These are phyloP conservation scores for Coluber constrictor DNA, from an alignment of 2,797 vertebrate genomes.

Conservation along the genomic window DNA sequence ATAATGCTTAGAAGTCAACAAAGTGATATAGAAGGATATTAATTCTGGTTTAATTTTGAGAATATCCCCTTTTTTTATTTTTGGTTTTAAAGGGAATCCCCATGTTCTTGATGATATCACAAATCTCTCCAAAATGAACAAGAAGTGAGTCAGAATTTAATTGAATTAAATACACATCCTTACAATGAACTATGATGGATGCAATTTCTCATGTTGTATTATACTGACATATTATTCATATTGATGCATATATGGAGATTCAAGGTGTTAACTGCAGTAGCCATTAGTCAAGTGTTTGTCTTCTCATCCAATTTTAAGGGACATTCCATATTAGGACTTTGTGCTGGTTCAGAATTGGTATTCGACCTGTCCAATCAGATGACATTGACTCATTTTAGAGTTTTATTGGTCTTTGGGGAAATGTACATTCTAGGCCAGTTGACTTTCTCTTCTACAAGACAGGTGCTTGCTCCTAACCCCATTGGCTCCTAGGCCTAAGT, in stretches of 20 bases:
- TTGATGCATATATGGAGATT: background rate
- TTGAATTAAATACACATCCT: background rate
- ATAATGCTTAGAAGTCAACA: background rate
- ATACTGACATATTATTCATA: background rate
- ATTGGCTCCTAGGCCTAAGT: background rate
- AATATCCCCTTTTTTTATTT: background rate
- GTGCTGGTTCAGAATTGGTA: background rate
- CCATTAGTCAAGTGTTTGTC: background rate
- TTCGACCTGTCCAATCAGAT: background rate
- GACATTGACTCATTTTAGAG: background rate
- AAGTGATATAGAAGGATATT: background rate
- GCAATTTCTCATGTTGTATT: background rate
- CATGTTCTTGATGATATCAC: background rate
- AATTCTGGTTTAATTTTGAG: background rate
- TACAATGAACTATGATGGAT: background rate
- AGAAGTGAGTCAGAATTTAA: background rate
- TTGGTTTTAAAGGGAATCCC: background rate
- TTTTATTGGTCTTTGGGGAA: background rate
- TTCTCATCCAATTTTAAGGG: background rate
- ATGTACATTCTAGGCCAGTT: background rate
- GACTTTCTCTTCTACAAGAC: background rate
- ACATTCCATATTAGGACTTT: background rate
- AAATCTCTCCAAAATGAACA: background rate
- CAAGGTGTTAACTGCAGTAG: background rate
- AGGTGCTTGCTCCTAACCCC: background rate